Base-by-base conservation (phyloP, 2,797 vertebrate genomes). In the Enteromius unitaeniatus region DNA sequence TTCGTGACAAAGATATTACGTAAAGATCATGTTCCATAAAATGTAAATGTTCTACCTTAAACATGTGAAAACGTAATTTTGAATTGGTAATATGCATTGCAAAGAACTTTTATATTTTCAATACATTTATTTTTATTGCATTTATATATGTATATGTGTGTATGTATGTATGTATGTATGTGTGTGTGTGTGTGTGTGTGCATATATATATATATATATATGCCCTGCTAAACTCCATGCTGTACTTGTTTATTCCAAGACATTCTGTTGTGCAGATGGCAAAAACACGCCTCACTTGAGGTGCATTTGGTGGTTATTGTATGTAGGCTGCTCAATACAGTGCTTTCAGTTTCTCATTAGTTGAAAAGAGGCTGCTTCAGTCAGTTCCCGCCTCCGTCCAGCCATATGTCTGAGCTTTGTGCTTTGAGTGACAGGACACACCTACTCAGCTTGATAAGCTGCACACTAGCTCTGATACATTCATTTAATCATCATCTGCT, bases 261-360 rank as follows among this genome's bases (percentile, higher is more conserved):
- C 47, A 65, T 78, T 64, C 3, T 47, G 58, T 21, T 47, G 11
- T 47, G 26, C 76, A 78, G 26, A 26, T 64, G 10, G 76, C 42
- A 34, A 53, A 72, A 28, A 21, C 45, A 26, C 6, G 3, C 10
- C 37, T 70, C 51, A 23, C 37, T 45, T 80, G 6, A 58, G 51
- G n/a, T 42, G 10, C 49, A 70, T 70, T 45, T 45, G 40, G 26
- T 81, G 40, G 26, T 47, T 47, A 47, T 60, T 81, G 68, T 80
- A 58, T 70, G 31, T 15, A 34, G 11, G 26, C 55, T 73, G 26
- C 28, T 64, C 13, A 45, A 73, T 23, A 7, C 53, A 23, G 53
- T 49, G 26, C 21, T 62, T 81, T 81, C 40, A 81, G 68, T 3
- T 62, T 58, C 51, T 81, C 53, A 81, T 81, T 81, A 72, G 67